Percentiles rank a stretch among this genome's conserved stretches.
Conservation (phyloP, 1,140 invertebrate genomes). For the Coelopa frigida region DNA sequence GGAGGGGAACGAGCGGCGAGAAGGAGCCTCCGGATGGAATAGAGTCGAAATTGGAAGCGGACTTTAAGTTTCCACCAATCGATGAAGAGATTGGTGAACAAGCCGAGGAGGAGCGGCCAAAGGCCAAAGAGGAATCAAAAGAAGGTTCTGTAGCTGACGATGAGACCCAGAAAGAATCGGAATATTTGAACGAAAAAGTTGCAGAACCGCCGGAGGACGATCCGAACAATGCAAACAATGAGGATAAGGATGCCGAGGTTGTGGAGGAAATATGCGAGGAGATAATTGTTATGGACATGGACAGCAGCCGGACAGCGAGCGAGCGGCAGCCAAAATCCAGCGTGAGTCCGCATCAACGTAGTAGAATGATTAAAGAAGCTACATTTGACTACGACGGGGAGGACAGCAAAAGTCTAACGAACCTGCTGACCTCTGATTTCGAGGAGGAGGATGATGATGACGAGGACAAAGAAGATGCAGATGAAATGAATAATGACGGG, state of each 20-base stretch:
- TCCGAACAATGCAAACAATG: background rate
- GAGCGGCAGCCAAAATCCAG: background rate
- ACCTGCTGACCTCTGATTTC: slow-evolving; percentile 34
- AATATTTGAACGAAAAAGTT: no score
- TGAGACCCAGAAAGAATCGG: slow-evolving; percentile 8
- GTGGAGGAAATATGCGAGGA: slow-evolving; percentile 39
- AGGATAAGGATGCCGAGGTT: slow-evolving; percentile 1
- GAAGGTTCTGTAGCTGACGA: slow-evolving; percentile 4
- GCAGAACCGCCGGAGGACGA: background rate
- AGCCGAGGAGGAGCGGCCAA: background rate
- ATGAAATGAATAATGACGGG: slow-evolving; percentile 21
- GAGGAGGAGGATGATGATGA: slow-evolving; percentile 25
- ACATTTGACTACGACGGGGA: slow-evolving; percentile 29
- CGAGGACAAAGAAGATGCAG: slow-evolving; percentile 23
- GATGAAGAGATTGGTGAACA: slow-evolving; percentile 5
- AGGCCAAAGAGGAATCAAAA: slow-evolving; percentile 1
- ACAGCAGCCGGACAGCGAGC: slow-evolving; percentile 3
- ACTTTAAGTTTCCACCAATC: slow-evolving; percentile 1
- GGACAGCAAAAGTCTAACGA: slow-evolving; percentile 33
- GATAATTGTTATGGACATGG: slow-evolving; percentile 27
- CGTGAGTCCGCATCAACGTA: background rate
- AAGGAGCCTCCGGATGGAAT: slow-evolving; percentile 62
- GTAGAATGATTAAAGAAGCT: slow-evolving; percentile 20
- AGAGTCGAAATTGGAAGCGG: slow-evolving; percentile 42
- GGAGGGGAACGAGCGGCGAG: no score